Evolutionary conservation across 2,113 vertebrate genomes (phyloP).

Genomic region (Suncus etruscus): DNA sequence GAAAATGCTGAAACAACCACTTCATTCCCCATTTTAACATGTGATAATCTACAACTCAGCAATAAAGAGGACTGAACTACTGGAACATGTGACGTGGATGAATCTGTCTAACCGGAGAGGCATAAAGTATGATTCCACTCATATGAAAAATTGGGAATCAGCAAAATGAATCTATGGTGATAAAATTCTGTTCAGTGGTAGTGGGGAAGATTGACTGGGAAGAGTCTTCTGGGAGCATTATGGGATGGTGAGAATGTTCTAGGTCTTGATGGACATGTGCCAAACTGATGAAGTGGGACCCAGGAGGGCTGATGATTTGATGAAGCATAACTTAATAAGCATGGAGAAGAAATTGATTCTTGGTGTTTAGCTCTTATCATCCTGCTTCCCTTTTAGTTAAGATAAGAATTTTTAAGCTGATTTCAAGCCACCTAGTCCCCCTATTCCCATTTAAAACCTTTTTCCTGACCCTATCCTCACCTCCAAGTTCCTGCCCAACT

Average conservation of each 20-base stretch:
- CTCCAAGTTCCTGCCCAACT: background rate
- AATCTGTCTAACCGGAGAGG: too few relatives aligned
- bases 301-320: constrained; percentile 4
- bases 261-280: background rate
- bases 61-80: background rate
- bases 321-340: background rate
- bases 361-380: background rate
- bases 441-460: background rate
- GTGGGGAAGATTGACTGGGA: background rate
- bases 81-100: background rate
- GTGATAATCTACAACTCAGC: background rate
- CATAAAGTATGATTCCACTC: background rate
- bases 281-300: background rate
- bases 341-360: background rate
- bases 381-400: background rate
- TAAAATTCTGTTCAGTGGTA: background rate
- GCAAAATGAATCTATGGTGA: background rate
- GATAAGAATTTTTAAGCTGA: background rate
- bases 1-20: constrained; percentile 17
- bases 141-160: background rate
- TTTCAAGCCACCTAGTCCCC: background rate
- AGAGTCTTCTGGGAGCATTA: background rate
- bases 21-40: background rate
- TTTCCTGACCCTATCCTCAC: background rate
- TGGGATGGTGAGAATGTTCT: background rate